Percentiles rank a stretch among this genome's conserved stretches.
Evolutionary conservation across 2,888 invertebrate genomes (phyloP).

Genomic region (Drosophila pseudotakahashii): DNA sequence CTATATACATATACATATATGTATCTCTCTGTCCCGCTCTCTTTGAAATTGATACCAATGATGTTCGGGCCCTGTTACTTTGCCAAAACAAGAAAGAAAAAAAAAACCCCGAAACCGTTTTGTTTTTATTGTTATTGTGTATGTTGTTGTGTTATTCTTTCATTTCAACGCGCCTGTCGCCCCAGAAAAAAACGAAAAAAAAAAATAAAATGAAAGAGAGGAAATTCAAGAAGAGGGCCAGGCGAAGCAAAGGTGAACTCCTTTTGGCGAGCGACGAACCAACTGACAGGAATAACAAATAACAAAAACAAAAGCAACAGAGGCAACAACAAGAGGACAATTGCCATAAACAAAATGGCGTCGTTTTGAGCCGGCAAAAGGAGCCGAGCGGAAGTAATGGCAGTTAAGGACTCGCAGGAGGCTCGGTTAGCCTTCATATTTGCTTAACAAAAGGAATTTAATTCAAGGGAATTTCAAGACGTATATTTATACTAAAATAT

Average conservation of each 20-base stretch:
- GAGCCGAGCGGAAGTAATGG: neutral
- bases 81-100: neutral
- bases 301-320: conserved; percentile 43
- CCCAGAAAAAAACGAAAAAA: neutral
- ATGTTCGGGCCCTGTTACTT: conserved; percentile 2
- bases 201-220: conserved; percentile 6
- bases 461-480: too few species aligned
- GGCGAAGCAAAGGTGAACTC: conserved; percentile 43
- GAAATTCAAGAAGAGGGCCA: conserved; percentile 12
- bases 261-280: conserved; percentile 64
- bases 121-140: conserved; percentile 45
- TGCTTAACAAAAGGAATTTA: neutral
- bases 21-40: neutral
- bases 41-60: conserved; percentile 38
- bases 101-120: conserved; percentile 25
- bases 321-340: conserved; percentile 20
- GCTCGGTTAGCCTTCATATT: neutral
- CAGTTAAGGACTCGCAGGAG: conserved; percentile 1
- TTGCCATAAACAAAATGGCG: conserved; percentile 45
- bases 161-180: conserved; percentile 74
- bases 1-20: neutral
- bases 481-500: too few species aligned
- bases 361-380: neutral
- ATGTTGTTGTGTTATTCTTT: conserved; percentile 70
- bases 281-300: conserved; percentile 61